Evolutionary conservation across 2,797 vertebrate species (phyloP), one percentile per base, ranked within the genome.

Genomic region (Anniella stebbinsi): DNA sequence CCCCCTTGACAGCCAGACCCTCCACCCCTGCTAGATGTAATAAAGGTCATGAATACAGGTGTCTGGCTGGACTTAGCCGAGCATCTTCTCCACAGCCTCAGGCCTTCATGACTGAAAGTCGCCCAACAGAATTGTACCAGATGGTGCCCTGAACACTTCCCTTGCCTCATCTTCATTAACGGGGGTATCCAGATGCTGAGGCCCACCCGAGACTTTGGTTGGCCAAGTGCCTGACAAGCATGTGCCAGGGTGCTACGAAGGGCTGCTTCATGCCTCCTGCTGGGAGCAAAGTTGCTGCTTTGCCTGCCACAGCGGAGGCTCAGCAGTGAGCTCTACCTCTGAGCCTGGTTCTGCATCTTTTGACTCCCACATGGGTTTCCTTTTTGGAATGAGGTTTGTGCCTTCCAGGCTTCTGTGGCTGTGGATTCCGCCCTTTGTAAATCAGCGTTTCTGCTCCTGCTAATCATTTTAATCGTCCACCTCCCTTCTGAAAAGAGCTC

Each of bases 401-500:
- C 93, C 93, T 89, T 91, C 86, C 95, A 92, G 94, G 80, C 91
- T 69, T 69, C 92, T 87, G 2, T 18, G 80, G 92, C n/a, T 80
- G 80, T 38, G 82, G 80, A 93, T 96, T 95, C 96, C 96, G 93
- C 94, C 96, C 95, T 94, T 91, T n/a, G 93, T 1, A 87, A 89
- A 96, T 72, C 91, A 92, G 92, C 92, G 94, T 1, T 51, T 80
- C 1, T 54, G 45, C 66, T 38, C 66, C 76, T 95, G 92, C 88
- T 91, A 91, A 94, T 81, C 57, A 87, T 91, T 70, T 91, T 67
- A 96, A 95, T 93, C 91, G 93, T 94, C 66, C 82, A 90, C 95
- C 95, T 95, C 93, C 92, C 69, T 94, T 93, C 92, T 63, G 91
- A 84, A 70, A 78, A 76, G 91, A 88, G 95, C 97, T 96, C 97